Evolutionary conservation across 2,888 invertebrate species (phyloP).

Genomic region (Crocallis elinguaria): DNA sequence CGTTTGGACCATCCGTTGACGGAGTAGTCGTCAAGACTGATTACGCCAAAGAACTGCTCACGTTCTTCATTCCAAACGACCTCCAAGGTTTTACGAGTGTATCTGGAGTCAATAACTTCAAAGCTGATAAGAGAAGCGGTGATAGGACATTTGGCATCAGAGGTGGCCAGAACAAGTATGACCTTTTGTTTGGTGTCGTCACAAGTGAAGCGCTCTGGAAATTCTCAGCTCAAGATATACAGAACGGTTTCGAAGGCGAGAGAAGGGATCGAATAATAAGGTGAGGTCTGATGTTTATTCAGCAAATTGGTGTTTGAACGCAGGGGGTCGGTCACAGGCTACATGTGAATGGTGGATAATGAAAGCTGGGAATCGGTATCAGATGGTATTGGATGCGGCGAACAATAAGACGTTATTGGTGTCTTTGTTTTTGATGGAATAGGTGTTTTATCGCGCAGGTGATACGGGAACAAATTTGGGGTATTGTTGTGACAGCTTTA

Average conservation of each 20-base stretch:
- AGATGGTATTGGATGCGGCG: constrained; percentile 37
- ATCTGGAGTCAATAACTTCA: constrained; percentile 82
- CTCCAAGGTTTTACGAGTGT: constrained; percentile 87
- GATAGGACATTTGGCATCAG: constrained; percentile 85
- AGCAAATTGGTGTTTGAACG: constrained; percentile 73
- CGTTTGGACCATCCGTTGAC: constrained; percentile 97
- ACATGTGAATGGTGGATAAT: constrained; percentile 56
- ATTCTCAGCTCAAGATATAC: constrained; percentile 93
- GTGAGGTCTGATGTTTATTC: constrained; percentile 74
- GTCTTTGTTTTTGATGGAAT: constrained; percentile 31
- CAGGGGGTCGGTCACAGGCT: constrained; percentile 45
- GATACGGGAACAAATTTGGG: constrained; percentile 21
- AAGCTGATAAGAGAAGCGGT: constrained; percentile 86
- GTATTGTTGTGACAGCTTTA: constrained; percentile 1
- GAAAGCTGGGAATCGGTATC: constrained; percentile 50
- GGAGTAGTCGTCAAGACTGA: constrained; percentile 96
- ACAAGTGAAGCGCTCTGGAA: constrained; percentile 96
- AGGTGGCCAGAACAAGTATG: constrained; percentile 88
- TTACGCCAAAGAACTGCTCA: constrained; percentile 91
- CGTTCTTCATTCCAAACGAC: constrained; percentile 88
- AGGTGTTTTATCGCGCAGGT: constrained; percentile 23
- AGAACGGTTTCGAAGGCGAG: constrained; percentile 95
- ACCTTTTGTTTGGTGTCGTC: constrained; percentile 95
- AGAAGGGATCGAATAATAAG: constrained; percentile 93
- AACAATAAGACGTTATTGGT: constrained; percentile 36